Evolutionary conservation across 2,888 invertebrate species (phyloP).

Genomic region (Trissoscelio sp.): DNA sequence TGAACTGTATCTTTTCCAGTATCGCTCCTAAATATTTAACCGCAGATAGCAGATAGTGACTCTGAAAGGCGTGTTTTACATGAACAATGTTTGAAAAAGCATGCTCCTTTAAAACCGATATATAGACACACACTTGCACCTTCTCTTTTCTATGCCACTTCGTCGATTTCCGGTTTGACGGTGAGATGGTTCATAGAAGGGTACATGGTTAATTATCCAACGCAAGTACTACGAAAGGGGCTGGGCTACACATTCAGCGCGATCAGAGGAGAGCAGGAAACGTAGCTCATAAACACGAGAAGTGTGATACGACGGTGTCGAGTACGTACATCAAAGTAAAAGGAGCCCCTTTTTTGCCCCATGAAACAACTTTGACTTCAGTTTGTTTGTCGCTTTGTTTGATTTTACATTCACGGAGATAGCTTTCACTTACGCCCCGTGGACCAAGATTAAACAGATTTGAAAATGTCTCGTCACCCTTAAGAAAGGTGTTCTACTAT

Average conservation of each 20-base stretch:
- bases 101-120: constrained; percentile 36
- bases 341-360: constrained; percentile 71
- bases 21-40: constrained; percentile 31
- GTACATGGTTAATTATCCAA: constrained; percentile 79
- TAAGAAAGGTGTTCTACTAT: constrained; percentile 59
- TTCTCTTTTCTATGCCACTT: constrained; percentile 40
- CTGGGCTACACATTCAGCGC: constrained; percentile 71
- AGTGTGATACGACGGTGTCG: constrained; percentile 79
- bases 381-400: constrained; percentile 83
- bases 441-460: constrained; percentile 83
- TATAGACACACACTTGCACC: constrained; percentile 3
- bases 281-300: constrained; percentile 79
- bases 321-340: constrained; percentile 79
- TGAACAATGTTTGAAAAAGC: constrained; percentile 31
- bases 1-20: constrained; percentile 34
- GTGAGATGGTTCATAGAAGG: constrained; percentile 69
- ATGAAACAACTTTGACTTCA: constrained; percentile 77
- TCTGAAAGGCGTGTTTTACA: constrained; percentile 19
- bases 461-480: constrained; percentile 78
- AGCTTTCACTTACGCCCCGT: constrained; percentile 82
- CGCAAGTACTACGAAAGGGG: constrained; percentile 76
- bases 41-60: constrained; percentile 27
- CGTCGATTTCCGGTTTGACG: constrained; percentile 66
- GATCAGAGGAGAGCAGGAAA: constrained; percentile 76
- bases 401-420: constrained; percentile 82